A percentile compares a stretch with the other conserved stretches of the same genome.
These are phyloP conservation scores for Lasioglossum malachurum DNA, from an alignment of 2,888 invertebrate genomes.

Conservation along the genomic window DNA sequence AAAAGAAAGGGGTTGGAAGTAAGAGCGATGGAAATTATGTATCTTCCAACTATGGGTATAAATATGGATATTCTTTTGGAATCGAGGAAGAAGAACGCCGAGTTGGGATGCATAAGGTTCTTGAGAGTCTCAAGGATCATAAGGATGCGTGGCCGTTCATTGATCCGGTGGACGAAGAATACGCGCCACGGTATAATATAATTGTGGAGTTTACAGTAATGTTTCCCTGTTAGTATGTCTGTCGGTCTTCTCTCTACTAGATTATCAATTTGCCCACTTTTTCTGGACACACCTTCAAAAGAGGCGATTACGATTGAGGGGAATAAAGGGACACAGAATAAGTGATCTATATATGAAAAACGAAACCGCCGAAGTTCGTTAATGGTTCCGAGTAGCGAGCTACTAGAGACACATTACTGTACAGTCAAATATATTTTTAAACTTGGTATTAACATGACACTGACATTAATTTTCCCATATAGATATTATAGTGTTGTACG, in stretches of 20 bases:
- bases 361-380: not conserved
- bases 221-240: constrained; percentile 11
- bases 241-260: not conserved
- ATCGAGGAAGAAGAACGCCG: constrained; percentile 91
- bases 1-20: constrained; percentile 77
- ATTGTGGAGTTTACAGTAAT: not conserved
- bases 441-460: constrained; percentile 3
- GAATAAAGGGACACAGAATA: constrained; percentile 2
- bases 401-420: constrained; percentile 11
- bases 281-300: not conserved
- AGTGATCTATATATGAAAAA: not conserved
- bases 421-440: not conserved
- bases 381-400: not conserved
- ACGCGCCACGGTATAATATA: constrained; percentile 90
- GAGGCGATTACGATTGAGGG: not conserved
- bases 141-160: constrained; percentile 98
- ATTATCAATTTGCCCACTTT: not conserved
- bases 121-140: constrained; percentile 94
- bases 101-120: constrained; percentile 96
- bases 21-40: constrained; percentile 78
- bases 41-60: constrained; percentile 78
- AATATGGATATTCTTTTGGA: constrained; percentile 80
- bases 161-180: constrained; percentile 96
- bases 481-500: constrained; percentile 87
- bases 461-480: constrained; percentile 15